phyloP scores from a whole-genome alignment of 2,797 vertebrate species.

The Knipowitschia caucasica region DNA sequence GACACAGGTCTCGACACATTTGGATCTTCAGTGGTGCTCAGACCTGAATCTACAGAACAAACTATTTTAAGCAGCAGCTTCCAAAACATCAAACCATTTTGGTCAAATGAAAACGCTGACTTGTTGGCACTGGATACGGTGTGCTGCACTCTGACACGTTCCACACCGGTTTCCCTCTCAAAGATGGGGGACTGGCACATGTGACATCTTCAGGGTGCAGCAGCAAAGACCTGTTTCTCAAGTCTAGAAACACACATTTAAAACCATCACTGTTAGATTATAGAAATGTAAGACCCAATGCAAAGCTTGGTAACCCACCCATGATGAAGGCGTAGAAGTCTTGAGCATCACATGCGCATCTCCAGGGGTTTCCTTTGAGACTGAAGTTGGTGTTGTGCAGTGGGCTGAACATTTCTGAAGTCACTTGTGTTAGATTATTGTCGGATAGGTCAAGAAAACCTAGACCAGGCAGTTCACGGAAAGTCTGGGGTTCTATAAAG shows the following conservation, averaged over 20 bases:
- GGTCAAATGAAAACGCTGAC: not conserved
- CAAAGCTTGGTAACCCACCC: constrained; percentile 38
- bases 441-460: constrained; percentile 68
- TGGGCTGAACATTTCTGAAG: constrained; percentile 33
- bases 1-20: not conserved
- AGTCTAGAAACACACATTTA: constrained; percentile 45
- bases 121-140: not conserved
- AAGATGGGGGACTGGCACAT: constrained; percentile 57
- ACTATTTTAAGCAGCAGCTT: not conserved
- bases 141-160: constrained; percentile 54
- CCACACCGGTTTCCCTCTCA: constrained; percentile 60
- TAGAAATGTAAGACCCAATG: not conserved
- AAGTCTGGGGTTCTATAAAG: constrained; percentile 38
- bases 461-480: constrained; percentile 46
- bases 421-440: constrained; percentile 63
- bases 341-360: constrained; percentile 64
- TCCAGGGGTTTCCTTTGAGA: constrained; percentile 73
- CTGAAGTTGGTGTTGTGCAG: constrained; percentile 41
- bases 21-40: constrained; percentile 1
- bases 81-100: not conserved
- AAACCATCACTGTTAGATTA: not conserved
- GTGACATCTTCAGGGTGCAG: constrained; percentile 39
- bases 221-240: constrained; percentile 60
- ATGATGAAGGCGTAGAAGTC: constrained; percentile 52
- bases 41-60: not conserved